These are phyloP conservation scores for Scolopax rusticola DNA, from an alignment of 2,797 vertebrate genomes.

Conservation along the genomic window DNA sequence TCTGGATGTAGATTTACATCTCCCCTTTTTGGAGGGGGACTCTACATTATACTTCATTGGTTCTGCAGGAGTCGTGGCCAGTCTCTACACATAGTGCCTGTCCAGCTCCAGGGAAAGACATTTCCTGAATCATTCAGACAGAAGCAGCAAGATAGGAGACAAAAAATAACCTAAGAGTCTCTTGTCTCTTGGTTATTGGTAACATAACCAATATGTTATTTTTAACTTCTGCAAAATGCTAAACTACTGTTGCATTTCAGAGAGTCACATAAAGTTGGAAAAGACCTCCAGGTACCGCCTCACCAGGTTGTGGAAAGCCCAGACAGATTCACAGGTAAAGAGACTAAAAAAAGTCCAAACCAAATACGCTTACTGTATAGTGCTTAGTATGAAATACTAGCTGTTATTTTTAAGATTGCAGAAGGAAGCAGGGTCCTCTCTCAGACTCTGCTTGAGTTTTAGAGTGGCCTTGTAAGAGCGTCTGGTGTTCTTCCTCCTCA, in stretches of 20 bases:
- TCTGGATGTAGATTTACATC: background rate
- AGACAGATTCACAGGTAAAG: background rate
- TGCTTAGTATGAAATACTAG: background rate
- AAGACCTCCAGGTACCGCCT: background rate
- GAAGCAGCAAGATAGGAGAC: background rate
- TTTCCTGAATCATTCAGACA: too few relatives aligned
- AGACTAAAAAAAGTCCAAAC: background rate
- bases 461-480: background rate
- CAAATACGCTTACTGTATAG: rapidly evolving
- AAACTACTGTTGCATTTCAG: background rate
- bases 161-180: background rate
- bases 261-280: background rate
- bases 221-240: background rate
- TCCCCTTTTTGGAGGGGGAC: background rate
- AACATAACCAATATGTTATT: too few relatives aligned
- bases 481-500: background rate
- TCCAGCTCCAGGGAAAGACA: background rate
- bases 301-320: background rate
- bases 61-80: background rate
- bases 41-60: background rate
- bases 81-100: background rate
- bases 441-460: background rate
- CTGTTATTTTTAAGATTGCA: background rate
- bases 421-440: background rate
- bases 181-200: background rate